Evolutionary conservation across 2,888 invertebrate species (phyloP).

Genomic region (Diloba caeruleocephala): DNA sequence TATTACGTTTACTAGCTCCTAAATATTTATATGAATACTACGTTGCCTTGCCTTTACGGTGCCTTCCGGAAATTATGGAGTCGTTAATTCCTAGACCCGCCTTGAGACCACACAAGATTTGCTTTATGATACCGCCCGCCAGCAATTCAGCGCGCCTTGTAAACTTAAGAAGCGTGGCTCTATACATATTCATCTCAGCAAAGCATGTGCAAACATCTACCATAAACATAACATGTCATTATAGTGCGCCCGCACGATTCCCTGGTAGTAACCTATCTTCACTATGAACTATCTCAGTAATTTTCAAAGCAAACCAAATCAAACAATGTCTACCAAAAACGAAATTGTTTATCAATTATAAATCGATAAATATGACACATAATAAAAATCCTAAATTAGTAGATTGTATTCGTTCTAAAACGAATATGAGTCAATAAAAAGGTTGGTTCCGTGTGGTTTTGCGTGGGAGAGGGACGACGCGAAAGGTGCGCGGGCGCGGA

Average conservation of each 20-base stretch:
- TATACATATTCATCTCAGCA: slow-evolving; percentile 38
- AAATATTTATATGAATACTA: no score
- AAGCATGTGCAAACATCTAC: slow-evolving; percentile 38
- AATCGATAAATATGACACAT: slow-evolving; percentile 37
- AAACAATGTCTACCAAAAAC: slow-evolving; percentile 17
- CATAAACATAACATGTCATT: slow-evolving; percentile 44
- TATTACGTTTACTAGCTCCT: no score
- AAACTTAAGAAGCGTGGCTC: slow-evolving; percentile 34
- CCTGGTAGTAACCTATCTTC: slow-evolving; percentile 19
- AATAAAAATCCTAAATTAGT: no score
- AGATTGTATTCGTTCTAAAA: slow-evolving; percentile 51
- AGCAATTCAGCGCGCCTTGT: slow-evolving; percentile 34
- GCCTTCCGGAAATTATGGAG: not conserved
- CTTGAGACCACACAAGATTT: slow-evolving; percentile 34
- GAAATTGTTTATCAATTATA: slow-evolving; percentile 18
- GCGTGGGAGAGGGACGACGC: slow-evolving; percentile 70
- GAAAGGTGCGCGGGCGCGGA: slow-evolving; percentile 58
- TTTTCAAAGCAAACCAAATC: slow-evolving; percentile 19
- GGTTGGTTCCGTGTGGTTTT: slow-evolving; percentile 51
- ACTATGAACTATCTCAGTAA: slow-evolving; percentile 32
- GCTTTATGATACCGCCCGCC: slow-evolving; percentile 29
- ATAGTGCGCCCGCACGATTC: slow-evolving; percentile 25
- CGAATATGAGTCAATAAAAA: slow-evolving; percentile 64
- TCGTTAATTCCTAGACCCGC: not conserved
- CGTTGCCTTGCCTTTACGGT: no score